Evolutionary conservation across 2,113 vertebrate genomes (phyloP).

Genomic region (Psettodes erumei): DNA sequence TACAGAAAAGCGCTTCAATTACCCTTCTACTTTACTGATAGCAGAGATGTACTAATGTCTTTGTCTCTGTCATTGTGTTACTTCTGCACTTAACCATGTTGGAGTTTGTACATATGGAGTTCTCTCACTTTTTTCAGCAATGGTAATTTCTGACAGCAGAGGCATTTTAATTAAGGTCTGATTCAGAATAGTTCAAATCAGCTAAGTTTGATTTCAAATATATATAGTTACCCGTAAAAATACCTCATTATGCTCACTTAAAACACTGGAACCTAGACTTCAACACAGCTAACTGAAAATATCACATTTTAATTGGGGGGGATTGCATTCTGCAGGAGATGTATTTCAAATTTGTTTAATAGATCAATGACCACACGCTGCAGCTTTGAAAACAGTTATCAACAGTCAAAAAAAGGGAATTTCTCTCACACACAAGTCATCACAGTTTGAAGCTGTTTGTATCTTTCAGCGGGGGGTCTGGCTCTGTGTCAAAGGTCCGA

Average conservation of each 20-base stretch:
- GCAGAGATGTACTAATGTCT: too few relatives aligned
- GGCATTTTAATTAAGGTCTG: background rate
- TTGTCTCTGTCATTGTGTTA: background rate
- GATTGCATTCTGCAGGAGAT: too few relatives aligned
- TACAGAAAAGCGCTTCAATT: background rate
- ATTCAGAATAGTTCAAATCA: background rate
- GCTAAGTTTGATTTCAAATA: background rate
- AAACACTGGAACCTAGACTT: too few relatives aligned
- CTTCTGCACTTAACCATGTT: background rate
- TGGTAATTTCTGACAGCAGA: background rate
- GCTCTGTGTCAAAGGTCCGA: slow-evolving; percentile 58
- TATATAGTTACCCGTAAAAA: background rate
- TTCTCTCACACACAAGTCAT: background rate
- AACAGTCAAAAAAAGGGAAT: too few relatives aligned
- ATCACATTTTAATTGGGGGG: too few relatives aligned
- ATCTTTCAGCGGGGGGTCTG: slow-evolving; percentile 42
- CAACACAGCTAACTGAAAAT: too few relatives aligned
- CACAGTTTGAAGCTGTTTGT: background rate
- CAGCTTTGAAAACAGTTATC: too few relatives aligned
- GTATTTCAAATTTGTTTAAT: too few relatives aligned
- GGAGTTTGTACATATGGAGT: too few relatives aligned
- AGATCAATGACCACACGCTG: too few relatives aligned
- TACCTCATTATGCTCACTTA: background rate
- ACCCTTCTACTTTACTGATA: too few relatives aligned
- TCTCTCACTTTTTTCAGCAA: slow-evolving; percentile 6